phyloP scores from a whole-genome alignment of 2,888 invertebrate genomes.

The Carpatolechia fugitivella region DNA sequence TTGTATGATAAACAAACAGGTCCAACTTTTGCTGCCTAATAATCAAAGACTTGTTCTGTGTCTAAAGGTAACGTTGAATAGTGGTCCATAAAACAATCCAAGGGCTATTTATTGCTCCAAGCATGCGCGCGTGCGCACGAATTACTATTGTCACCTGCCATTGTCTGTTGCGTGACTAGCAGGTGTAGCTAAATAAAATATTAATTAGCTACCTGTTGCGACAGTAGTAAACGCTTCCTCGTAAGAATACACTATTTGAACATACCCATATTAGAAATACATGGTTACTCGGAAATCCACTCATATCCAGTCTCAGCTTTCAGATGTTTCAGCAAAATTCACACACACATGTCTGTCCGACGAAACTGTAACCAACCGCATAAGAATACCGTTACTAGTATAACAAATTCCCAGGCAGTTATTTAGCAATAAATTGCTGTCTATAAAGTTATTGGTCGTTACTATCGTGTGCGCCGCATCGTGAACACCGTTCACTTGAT shows the following conservation, averaged over 20 bases:
- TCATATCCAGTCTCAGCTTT: too few relatives aligned
- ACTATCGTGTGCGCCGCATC: constrained; percentile 27
- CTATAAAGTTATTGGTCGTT: constrained; percentile 15
- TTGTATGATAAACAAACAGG: too few relatives aligned
- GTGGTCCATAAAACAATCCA: background rate
- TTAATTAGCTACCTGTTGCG: constrained; percentile 46
- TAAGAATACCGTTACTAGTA: background rate
- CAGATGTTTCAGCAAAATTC: too few relatives aligned
- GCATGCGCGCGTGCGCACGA: constrained; percentile 65
- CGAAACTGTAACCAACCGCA: too few relatives aligned
- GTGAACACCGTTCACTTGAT: constrained; percentile 32
- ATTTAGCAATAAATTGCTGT: constrained; percentile 3
- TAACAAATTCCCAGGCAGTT: constrained; percentile 4
- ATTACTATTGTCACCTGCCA: constrained; percentile 51
- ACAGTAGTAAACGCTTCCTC: constrained; percentile 4
- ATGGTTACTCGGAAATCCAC: too few relatives aligned
- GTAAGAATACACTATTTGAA: too few relatives aligned
- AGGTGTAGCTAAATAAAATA: constrained; percentile 52
- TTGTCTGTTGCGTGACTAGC: constrained; percentile 67
- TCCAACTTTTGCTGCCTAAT: too few relatives aligned
- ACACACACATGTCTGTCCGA: too few relatives aligned
- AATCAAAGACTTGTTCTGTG: too few relatives aligned
- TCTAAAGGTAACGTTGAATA: background rate
- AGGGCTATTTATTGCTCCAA: background rate
- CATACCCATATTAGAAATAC: too few relatives aligned